Evolutionary conservation across 2,888 invertebrate genomes (phyloP).

Genomic region (Diloba caeruleocephala): DNA sequence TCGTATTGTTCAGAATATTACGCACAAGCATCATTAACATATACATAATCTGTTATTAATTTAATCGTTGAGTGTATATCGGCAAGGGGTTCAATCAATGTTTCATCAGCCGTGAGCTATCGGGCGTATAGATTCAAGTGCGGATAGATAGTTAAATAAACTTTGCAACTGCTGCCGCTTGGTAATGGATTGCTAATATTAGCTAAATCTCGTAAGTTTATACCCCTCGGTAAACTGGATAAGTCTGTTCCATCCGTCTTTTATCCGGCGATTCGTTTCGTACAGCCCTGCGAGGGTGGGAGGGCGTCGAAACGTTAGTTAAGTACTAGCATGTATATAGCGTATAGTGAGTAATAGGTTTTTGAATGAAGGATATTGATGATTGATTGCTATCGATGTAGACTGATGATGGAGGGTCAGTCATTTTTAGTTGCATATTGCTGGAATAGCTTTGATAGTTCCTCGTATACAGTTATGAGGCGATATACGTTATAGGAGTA

Average conservation of each 20-base stretch:
- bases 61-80: slow-evolving; percentile 22
- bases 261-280: slow-evolving; percentile 76
- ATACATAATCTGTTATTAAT: slow-evolving; percentile 15
- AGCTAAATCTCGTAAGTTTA: slow-evolving; percentile 84
- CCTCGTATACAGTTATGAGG: slow-evolving; percentile 5
- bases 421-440: slow-evolving; percentile 28
- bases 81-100: slow-evolving; percentile 52
- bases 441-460: slow-evolving; percentile 15
- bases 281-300: slow-evolving; percentile 57
- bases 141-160: slow-evolving; percentile 52
- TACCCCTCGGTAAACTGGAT: slow-evolving; percentile 70
- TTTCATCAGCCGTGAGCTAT: slow-evolving; percentile 43
- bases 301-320: slow-evolving; percentile 64
- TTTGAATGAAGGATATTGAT: slow-evolving; percentile 53
- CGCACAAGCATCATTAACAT: slow-evolving; percentile 10
- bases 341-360: slow-evolving; percentile 44
- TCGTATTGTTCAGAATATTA: no score
- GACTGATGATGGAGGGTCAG: slow-evolving; percentile 38
- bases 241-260: slow-evolving; percentile 83
- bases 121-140: slow-evolving; percentile 48
- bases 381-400: slow-evolving; percentile 54
- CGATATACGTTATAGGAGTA: neutral
- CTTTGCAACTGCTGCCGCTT: slow-evolving; percentile 58
- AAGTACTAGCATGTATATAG: slow-evolving; percentile 45
- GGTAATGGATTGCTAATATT: slow-evolving; percentile 88